Conservation (phyloP, 2,113 vertebrate species). For the Gnathonemus echidnorhynchus region DNA sequence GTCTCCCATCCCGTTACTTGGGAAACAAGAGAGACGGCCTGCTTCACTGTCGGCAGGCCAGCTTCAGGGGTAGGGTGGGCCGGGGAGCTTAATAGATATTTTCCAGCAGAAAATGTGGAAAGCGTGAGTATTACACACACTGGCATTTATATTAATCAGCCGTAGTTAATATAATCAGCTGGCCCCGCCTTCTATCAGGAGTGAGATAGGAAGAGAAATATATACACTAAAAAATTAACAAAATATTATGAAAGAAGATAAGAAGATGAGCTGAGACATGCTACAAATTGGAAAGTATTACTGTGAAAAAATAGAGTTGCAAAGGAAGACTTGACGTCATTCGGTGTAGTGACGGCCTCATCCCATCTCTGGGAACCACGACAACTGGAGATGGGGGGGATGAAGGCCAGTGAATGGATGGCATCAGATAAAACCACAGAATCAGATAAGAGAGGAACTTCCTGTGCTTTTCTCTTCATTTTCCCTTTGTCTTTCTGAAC, state of each 20-base stretch:
- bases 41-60: background rate
- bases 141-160: background rate
- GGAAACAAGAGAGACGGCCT: background rate
- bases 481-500: background rate
- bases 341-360: background rate
- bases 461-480: conserved; percentile 31
- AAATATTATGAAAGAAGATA: background rate
- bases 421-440: background rate
- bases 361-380: background rate
- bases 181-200: background rate
- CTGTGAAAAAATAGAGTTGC: background rate
- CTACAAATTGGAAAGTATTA: background rate
- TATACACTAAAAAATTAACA: background rate
- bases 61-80: background rate
- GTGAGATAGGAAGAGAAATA: background rate
- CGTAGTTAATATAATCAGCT: background rate
- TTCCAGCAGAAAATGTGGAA: background rate
- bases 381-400: background rate
- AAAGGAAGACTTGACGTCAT: background rate
- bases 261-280: background rate
- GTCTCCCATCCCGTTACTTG: background rate
- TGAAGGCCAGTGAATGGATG: background rate
- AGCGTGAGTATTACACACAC: background rate
- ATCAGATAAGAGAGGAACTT: conserved; percentile 18
- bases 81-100: background rate